Evolutionary conservation across 2,797 vertebrate genomes (phyloP).

Genomic region (Anas bernieri): DNA sequence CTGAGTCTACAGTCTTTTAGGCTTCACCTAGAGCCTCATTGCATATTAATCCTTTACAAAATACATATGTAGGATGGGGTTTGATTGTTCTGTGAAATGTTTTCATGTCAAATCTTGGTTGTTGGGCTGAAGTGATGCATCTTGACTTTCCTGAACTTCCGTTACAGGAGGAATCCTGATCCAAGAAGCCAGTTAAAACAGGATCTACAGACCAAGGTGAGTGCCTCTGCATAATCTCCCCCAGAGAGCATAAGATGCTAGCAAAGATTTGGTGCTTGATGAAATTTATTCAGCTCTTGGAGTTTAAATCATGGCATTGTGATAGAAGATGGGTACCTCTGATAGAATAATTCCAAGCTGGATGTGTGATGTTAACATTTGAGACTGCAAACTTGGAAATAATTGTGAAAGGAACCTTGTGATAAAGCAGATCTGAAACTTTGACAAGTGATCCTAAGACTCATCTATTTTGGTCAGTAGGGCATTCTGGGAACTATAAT

Average conservation of each 20-base stretch:
- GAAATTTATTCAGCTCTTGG: not conserved
- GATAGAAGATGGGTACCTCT: not conserved
- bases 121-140: not conserved
- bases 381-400: not conserved
- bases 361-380: not conserved
- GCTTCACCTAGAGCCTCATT: not conserved
- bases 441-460: not conserved
- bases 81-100: not conserved
- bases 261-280: not conserved
- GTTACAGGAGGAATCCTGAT: constrained; percentile 29
- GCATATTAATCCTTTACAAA: not conserved
- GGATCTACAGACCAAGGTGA: constrained; percentile 68
- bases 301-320: not conserved
- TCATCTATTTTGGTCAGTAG: not conserved
- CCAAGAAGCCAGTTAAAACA: not conserved
- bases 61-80: not conserved
- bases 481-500: not conserved
- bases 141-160: not conserved
- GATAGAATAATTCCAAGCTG: not conserved
- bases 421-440: not conserved
- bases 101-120: not conserved
- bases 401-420: not conserved
- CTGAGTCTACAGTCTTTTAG: not conserved
- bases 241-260: not conserved
- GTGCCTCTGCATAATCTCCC: not conserved